Conservation (phyloP, 2,888 invertebrate species). For the Cryptus viduatorius region DNA sequence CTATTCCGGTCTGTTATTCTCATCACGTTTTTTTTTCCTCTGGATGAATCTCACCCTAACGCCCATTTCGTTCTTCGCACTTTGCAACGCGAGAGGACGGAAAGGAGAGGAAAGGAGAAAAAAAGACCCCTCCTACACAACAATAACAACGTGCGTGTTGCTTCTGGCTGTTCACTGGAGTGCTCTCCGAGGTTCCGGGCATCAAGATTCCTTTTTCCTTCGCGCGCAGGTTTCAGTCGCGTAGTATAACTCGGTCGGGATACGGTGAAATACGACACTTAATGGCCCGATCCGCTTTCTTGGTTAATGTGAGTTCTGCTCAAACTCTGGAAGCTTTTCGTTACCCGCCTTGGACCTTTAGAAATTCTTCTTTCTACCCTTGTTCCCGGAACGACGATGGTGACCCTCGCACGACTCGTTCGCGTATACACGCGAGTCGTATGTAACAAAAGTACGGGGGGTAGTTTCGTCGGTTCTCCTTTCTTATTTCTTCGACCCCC, state of each 20-base stretch:
- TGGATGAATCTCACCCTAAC: background rate
- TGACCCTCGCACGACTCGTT: slow-evolving; percentile 5
- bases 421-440: slow-evolving; percentile 41
- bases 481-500: background rate
- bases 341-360: slow-evolving; percentile 10
- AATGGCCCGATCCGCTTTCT: slow-evolving; percentile 76
- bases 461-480: background rate
- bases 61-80: background rate
- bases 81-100: background rate
- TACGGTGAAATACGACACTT: slow-evolving; percentile 76
- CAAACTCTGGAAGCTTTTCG: slow-evolving; percentile 1
- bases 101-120: background rate
- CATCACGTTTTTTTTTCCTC: background rate
- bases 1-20: background rate
- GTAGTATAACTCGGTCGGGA: slow-evolving; percentile 43
- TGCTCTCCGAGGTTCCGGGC: slow-evolving; percentile 58
- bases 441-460: slow-evolving; percentile 12
- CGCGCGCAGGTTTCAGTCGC: slow-evolving; percentile 39
- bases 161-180: slow-evolving; percentile 40
- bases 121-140: slow-evolving; percentile 19
- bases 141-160: slow-evolving; percentile 41
- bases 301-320: slow-evolving; percentile 49
- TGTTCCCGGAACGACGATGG: slow-evolving; percentile 17
- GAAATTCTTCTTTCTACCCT: slow-evolving; percentile 42
- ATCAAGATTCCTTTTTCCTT: slow-evolving; percentile 54